phyloP scores from a whole-genome alignment of 2,113 vertebrate genomes.

The Cheilinus undulatus region DNA sequence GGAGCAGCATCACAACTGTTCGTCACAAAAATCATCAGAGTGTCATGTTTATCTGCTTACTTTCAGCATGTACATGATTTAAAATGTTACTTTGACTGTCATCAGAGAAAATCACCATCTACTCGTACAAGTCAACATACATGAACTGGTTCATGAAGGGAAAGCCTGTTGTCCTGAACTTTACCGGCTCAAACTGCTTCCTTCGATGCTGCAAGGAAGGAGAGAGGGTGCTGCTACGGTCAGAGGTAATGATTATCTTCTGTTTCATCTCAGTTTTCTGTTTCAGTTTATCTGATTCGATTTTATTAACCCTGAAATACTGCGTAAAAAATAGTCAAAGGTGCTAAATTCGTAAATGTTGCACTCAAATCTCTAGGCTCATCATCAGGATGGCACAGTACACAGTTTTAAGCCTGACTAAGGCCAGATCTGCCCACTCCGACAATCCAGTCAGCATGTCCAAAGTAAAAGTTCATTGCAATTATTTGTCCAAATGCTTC shows the following conservation, averaged over 20 bases:
- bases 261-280: too few relatives aligned
- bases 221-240: constrained; percentile 39
- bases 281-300: too few relatives aligned
- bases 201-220: constrained; percentile 67
- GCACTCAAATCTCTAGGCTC: too few relatives aligned
- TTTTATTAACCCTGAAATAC: too few relatives aligned
- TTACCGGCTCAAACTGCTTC: constrained; percentile 73
- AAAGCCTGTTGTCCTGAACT: constrained; percentile 78
- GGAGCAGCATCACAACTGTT: neutral
- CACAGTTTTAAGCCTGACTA: too few relatives aligned
- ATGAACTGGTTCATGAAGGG: constrained; percentile 29
- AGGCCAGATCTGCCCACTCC: too few relatives aligned
- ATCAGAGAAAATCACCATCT: constrained; percentile 78
- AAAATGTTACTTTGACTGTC: neutral
- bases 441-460: too few relatives aligned
- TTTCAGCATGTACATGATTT: neutral
- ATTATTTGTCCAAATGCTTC: too few relatives aligned
- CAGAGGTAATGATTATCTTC: constrained; percentile 75
- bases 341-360: too few relatives aligned
- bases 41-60: neutral
- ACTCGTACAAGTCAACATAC: constrained; percentile 70
- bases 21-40: neutral
- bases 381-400: too few relatives aligned
- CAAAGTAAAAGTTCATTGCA: too few relatives aligned
- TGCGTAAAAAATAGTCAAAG: too few relatives aligned